A percentile compares a stretch with the other conserved stretches of the same genome.
These are phyloP conservation scores for Drosophila emarginata DNA, from an alignment of 2,888 invertebrate genomes.

Conservation along the genomic window DNA sequence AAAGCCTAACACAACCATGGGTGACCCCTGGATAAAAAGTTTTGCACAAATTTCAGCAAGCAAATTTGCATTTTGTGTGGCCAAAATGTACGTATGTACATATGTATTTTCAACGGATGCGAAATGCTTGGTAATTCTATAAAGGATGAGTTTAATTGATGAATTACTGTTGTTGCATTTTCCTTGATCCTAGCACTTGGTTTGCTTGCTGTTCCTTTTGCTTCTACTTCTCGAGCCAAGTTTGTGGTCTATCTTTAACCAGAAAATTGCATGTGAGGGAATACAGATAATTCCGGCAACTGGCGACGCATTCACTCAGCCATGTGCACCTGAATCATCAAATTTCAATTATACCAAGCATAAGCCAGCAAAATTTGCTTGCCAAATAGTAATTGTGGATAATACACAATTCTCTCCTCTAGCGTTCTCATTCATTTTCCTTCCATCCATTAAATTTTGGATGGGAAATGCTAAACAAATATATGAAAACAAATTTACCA, in stretches of 20 bases:
- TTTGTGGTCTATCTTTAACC: conserved; percentile 48
- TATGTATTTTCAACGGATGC: conserved; percentile 4
- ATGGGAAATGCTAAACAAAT: conserved; percentile 20
- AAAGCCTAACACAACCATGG: conserved; percentile 41
- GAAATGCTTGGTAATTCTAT: conserved; percentile 57
- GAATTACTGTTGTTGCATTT: conserved; percentile 61
- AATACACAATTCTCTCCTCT: not conserved
- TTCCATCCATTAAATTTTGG: not conserved
- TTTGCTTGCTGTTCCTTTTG: not conserved
- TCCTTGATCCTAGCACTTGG: not conserved
- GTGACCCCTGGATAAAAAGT: conserved; percentile 53
- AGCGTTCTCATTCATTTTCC: not conserved
- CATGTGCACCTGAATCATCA: conserved; percentile 63
- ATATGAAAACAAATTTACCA: not conserved
- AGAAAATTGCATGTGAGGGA: conserved; percentile 26
- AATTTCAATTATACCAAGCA: conserved; percentile 64
- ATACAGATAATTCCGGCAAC: conserved; percentile 32
- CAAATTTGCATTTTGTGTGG: conserved; percentile 53
- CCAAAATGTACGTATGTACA: conserved; percentile 3
- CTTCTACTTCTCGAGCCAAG: conserved; percentile 27
- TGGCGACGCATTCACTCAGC: conserved; percentile 45
- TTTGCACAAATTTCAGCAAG: conserved; percentile 27
- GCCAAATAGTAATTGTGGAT: conserved; percentile 46
- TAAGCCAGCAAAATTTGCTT: conserved; percentile 51
- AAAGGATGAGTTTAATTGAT: conserved; percentile 68